These are phyloP conservation scores for Antheraea assamensis DNA, from an alignment of 2,888 invertebrate species.

Conservation along the genomic window DNA sequence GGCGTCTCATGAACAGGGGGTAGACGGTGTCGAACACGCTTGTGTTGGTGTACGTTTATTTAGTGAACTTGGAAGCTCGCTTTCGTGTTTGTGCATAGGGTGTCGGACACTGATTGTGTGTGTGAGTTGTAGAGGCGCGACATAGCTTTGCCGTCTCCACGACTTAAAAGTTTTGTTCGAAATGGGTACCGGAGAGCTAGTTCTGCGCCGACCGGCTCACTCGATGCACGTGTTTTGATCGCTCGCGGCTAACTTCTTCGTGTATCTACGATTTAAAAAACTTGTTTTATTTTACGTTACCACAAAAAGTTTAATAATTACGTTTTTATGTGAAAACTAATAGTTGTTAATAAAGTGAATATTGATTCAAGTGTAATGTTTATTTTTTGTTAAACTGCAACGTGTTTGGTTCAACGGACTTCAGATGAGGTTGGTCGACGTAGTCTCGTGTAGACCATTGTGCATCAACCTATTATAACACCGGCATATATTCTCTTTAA, in stretches of 20 bases:
- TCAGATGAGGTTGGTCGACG: slow-evolving; percentile 76
- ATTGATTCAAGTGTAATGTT: slow-evolving; percentile 51
- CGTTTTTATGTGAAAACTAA: slow-evolving; percentile 39
- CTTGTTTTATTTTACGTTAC: slow-evolving; percentile 50
- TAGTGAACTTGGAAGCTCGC: slow-evolving; percentile 82
- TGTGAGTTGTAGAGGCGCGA: slow-evolving; percentile 81
- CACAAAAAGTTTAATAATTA: slow-evolving; percentile 8
- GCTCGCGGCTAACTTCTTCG: slow-evolving; percentile 69
- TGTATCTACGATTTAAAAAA: slow-evolving; percentile 66
- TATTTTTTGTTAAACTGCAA: slow-evolving; percentile 77
- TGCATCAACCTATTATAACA: slow-evolving; percentile 62
- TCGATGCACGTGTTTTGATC: slow-evolving; percentile 59
- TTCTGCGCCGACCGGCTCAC: slow-evolving; percentile 78
- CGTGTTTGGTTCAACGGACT: slow-evolving; percentile 82
- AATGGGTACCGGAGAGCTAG: slow-evolving; percentile 72
- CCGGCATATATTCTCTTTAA: slow-evolving; percentile 50
- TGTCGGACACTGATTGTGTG: slow-evolving; percentile 70
- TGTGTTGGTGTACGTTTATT: slow-evolving; percentile 82
- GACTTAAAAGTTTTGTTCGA: slow-evolving; percentile 81
- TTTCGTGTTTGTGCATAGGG: slow-evolving; percentile 80
- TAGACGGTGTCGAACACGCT: slow-evolving; percentile 75
- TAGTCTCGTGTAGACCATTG: slow-evolving; percentile 70
- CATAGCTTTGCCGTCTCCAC: slow-evolving; percentile 82
- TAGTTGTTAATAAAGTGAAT: slow-evolving; percentile 59
- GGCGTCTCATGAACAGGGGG: slow-evolving; percentile 77